Conservation (phyloP, 35 echinoderm and acorn worm genomes). For the Acanthaster planci region DNA sequence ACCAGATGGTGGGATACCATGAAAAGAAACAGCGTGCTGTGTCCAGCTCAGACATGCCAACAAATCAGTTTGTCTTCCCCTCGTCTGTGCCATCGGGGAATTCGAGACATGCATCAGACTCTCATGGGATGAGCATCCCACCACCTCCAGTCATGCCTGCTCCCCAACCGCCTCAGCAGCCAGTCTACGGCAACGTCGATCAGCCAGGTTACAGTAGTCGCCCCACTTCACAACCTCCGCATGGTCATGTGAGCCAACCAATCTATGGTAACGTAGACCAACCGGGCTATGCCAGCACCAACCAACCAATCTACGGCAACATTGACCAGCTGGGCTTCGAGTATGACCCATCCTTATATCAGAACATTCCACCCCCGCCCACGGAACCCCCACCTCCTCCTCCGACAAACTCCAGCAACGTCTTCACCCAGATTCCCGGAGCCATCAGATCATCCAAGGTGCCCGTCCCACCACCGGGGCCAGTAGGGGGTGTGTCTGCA, state of each 20-base stretch:
- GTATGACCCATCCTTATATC: conserved; percentile 9
- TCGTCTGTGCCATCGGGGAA: background rate
- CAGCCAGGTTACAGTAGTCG: no score
- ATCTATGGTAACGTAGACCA: background rate
- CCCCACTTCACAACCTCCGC: background rate
- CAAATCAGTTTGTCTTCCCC: background rate
- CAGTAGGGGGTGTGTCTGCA: background rate
- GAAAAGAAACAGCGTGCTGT: conserved; percentile 3
- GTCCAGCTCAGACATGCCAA: background rate
- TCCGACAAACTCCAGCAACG: conserved; percentile 29
- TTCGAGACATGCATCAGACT: background rate
- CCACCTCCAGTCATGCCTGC: conserved; percentile 2
- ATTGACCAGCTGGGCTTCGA: background rate
- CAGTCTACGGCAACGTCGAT: background rate
- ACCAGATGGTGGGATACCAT: background rate
- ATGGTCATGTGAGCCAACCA: background rate
- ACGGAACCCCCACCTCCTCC: conserved; percentile 49
- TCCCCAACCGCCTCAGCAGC: background rate
- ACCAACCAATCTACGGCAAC: conserved; percentile 8
- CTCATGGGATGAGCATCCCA: background rate
- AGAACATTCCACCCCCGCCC: conserved; percentile 55
- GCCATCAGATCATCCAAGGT: conserved; percentile 14
- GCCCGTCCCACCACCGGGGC: conserved; percentile 15
- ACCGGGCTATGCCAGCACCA: background rate
- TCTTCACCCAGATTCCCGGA: conserved; percentile 40